Evolutionary conservation across 2,888 invertebrate species (phyloP), one percentile per base, ranked within the genome.

Genomic region (Coenonympha arcania): DNA sequence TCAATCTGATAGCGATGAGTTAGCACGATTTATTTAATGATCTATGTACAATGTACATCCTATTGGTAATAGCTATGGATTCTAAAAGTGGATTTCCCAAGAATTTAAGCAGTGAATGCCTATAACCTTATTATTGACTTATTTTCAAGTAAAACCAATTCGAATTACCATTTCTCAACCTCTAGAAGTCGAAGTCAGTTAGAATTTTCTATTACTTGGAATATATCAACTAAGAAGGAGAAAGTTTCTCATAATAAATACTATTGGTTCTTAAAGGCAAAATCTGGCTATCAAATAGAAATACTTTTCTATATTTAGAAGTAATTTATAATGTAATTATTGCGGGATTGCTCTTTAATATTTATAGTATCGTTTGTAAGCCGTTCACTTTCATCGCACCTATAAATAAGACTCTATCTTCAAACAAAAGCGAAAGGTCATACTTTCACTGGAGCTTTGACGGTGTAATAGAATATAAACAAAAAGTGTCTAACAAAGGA

Each of bases 341-440:
- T 9, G n/a, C 11, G 11, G 28, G 11, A 28, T 11, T 11, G 13
- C 13, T 30, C 31, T 11, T 15, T 31, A 31, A 31, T 13, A 43
- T 39, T 15, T 11, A 26, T 43, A 30, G 31, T 19, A 40, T 11
- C 15, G 39, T 48, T 54, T 48, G 43, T 8, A 44, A 48, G 30
- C 18, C 22, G 48, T 51, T 51, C 48, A 20, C 51, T 51, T 54
- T 49, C 49, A 42, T 52, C 45, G 28, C 36, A 44, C 20, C 45
- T 50, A 53, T 53, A 46, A 43, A 37, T 45, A 52, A 49, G 36
- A 40, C 16, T 24, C 51, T 40, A 54, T 52, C 26, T 48, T 44
- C 51, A 48, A 54, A 49, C 51, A 51, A 52, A 47, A 48, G 44
- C 41, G 43, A 44, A 56, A 55, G 56, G 50, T 52, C 52, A 56